Evolutionary conservation across 30 jellyfish, hydroid and myxozoan species (phyloP), one percentile per base, ranked within the genome.

Genomic region (Haliclystus octoradiatus): DNA sequence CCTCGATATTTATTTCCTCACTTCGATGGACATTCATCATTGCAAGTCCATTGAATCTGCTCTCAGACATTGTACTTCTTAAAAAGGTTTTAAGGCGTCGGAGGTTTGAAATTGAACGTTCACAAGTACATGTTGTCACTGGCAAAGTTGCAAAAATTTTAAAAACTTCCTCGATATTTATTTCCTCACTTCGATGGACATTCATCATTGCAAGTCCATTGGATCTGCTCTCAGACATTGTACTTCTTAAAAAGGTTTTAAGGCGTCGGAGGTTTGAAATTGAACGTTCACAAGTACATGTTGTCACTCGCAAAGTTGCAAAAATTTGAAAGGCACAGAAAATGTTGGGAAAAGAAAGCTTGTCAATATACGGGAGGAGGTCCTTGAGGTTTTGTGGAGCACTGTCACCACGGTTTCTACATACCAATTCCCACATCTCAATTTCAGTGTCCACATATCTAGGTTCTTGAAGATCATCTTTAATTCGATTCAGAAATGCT

Each of bases 81-180:
- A 52, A 49, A 57, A 9, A 60, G 69, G 83, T 52, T 47, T 72
- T 72, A 23, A n/a, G n/a, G n/a, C n/a, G n/a, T n/a, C n/a, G n/a
- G n/a, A n/a, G n/a, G n/a, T n/a, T n/a, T n/a, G n/a, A 75, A 61
- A 75, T 64, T 2, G 87, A 75, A 19, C 79, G 31, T 49, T 65
- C 87, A 49, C 87, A 75, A 9, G 87, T 64, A 28, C 87, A 75
- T 5, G 80, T 64, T 3, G 79, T 75, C 65, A 75, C 87, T 3
- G 79, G 87, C 28, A 75, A 27, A 27, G 87, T 75, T 34, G 87
- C 80, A 2, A 73, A 62, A 30, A 75, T 75, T 50, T 47, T 62
- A 67, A 75, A 28, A 28, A 80, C 87, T 28, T 30, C 64, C 27
- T 3, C 29, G 27, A 75, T 49, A 50, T 65, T 75, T n/a, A n/a